Evolutionary conservation across 2,113 vertebrate species (phyloP), one percentile per base, ranked within the genome.

Genomic region (Smithornis capensis): DNA sequence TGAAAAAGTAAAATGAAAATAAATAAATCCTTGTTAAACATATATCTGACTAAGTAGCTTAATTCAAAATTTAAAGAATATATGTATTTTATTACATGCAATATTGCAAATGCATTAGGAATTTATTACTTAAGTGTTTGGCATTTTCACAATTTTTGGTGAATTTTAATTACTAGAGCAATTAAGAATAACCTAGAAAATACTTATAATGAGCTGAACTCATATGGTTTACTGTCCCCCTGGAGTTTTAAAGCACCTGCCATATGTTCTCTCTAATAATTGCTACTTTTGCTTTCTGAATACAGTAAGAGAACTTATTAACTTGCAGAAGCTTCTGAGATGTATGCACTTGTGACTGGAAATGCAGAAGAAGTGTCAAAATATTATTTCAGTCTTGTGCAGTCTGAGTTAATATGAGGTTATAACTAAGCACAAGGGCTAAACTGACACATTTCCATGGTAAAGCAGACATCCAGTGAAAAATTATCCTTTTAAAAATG

Each of bases 181-280:
- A 97, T 97, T 97, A 98, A 84, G 53, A 95, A 45, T 12, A 81
- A 91, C 75, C 80, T 50, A 95, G 87, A 96, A 96, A 97, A 94
- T 91, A 88, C 49, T 96, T 92, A 83, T 86, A 98, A 97, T 95
- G 89, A 98, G 87, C 70, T 83, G 57, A 92, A 95, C 69, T 98
- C 96, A 69, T 93, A 94, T 94, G 93, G 75, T 95, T 95, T 92
- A 95, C 63, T 86, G 77, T 96, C 90, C 97, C 92, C 89, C 92
- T 90, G 64, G 95, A 94, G 95, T 90, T 96, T 95, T 95, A 90
- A 95, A 90, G 89, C 94, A 96, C 84, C 91, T 97, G 89, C 96
- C 96, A 96, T 97, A 97, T 98, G 97, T 88, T 97, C 57, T 55
- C 35, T 95, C 94, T 95, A 98, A 96, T 96, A 96, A 97, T 90